A percentile compares a stretch with the other conserved stretches of the same genome.
Evolutionary conservation across 2,113 vertebrate genomes (phyloP).

Genomic region (Chauna torquata): DNA sequence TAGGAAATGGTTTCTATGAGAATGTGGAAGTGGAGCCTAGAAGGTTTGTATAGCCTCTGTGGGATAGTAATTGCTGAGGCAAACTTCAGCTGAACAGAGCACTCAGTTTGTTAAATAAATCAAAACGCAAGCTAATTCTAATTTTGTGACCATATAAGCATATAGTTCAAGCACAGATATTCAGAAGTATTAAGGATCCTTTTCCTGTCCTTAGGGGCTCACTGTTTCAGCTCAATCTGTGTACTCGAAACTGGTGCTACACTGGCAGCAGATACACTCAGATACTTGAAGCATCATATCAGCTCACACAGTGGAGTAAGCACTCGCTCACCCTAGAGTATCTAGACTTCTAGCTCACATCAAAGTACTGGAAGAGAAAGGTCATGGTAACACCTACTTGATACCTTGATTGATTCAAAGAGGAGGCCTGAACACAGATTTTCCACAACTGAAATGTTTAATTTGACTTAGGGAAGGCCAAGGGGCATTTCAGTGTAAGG

Average conservation of each 20-base stretch:
- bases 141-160: not conserved
- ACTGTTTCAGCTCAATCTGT: not conserved
- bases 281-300: not conserved
- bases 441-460: not conserved
- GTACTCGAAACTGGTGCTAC: not conserved
- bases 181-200: not conserved
- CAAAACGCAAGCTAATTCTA: constrained; percentile 22
- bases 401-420: not conserved
- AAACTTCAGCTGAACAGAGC: constrained; percentile 41
- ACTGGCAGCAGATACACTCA: not conserved
- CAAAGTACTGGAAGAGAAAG: not conserved
- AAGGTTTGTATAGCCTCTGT: constrained; percentile 30
- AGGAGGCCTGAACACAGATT: not conserved
- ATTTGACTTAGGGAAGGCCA: not conserved
- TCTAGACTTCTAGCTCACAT: not conserved
- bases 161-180: not conserved
- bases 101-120: constrained; percentile 55
- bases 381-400: not conserved
- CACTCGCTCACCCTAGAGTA: not conserved
- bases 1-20: not conserved
- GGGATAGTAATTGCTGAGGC: constrained; percentile 43
- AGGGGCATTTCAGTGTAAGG: not conserved
- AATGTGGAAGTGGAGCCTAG: not conserved
- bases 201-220: not conserved
- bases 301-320: not conserved